phyloP scores from a whole-genome alignment of 2,113 vertebrate species.

The Petaurus breviceps region DNA sequence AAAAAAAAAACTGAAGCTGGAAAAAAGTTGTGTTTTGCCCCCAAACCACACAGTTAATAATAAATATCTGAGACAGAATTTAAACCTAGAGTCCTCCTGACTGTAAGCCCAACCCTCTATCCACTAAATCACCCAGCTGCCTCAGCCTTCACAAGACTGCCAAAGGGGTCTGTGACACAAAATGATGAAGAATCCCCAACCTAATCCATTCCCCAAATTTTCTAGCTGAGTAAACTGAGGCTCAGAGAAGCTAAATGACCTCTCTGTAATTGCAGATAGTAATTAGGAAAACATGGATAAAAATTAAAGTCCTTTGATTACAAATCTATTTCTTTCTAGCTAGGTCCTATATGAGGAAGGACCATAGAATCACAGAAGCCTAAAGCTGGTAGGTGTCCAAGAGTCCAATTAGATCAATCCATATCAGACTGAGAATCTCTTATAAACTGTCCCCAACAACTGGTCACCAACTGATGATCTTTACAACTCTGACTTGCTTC shows the following conservation, averaged over 20 bases:
- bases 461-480: background rate
- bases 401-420: background rate
- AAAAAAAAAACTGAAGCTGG: background rate
- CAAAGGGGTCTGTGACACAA: too few species aligned
- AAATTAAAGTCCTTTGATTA: background rate
- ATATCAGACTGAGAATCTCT: background rate
- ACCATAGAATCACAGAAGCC: background rate
- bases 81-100: background rate
- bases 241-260: background rate
- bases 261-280: background rate
- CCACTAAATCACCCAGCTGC: background rate
- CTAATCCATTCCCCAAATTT: background rate
- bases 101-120: background rate
- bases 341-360: background rate
- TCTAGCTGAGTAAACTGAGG: background rate
- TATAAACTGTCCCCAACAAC: background rate
- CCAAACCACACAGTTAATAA: background rate
- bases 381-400: background rate
- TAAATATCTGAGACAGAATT: background rate
- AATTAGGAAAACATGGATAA: background rate
- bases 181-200: background rate
- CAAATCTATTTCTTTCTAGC: background rate
- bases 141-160: too few species aligned
- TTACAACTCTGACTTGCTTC: background rate
- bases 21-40: background rate